phyloP scores from a whole-genome alignment of 35 echinoderm and acorn worm genomes.

The Amphiura filiformis region DNA sequence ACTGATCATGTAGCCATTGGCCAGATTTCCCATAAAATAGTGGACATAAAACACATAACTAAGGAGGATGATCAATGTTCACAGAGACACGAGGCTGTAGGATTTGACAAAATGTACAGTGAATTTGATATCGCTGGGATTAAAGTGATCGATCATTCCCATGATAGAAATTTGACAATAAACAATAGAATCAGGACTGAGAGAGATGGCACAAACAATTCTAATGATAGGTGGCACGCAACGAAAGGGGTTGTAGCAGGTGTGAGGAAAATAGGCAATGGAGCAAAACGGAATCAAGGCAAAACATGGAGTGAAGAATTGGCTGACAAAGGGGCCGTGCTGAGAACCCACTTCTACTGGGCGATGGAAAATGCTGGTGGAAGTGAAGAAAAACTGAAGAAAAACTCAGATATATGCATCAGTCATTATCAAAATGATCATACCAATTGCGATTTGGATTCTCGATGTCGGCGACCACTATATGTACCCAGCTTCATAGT shows the following conservation, averaged over 20 bases:
- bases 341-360: background rate
- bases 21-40: background rate
- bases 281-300: background rate
- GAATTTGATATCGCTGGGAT: background rate
- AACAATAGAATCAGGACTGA: background rate
- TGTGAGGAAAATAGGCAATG: background rate
- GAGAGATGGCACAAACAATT: background rate
- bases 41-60: background rate
- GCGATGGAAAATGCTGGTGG: constrained; percentile 1
- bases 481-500: background rate
- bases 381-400: background rate
- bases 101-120: background rate
- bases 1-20: background rate
- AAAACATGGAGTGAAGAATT: background rate
- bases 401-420: background rate
- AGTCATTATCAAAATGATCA: background rate
- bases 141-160: background rate
- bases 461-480: background rate
- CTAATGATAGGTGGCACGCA: background rate
- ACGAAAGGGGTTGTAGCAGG: background rate
- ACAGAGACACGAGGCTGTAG: background rate
- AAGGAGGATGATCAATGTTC: background rate
- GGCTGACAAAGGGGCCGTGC: background rate
- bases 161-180: background rate
- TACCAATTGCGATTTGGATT: background rate